A percentile compares a stretch with the other conserved stretches of the same genome.
Evolutionary conservation across 2,888 invertebrate species (phyloP).

Genomic region (Geotrupes spiniger): DNA sequence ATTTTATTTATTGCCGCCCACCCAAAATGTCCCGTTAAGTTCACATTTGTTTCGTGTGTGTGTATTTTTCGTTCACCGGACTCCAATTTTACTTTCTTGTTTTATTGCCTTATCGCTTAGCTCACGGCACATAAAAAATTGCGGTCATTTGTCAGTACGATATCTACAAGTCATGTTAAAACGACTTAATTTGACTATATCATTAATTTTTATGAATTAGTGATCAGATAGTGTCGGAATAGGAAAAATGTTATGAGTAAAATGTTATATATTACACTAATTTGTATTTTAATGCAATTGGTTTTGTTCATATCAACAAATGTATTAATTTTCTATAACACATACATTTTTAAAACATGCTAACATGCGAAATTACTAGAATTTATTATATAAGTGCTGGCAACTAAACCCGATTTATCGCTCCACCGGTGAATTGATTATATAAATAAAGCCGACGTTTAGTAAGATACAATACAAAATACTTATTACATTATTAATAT

Average conservation of each 20-base stretch:
- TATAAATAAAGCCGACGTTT: too few species aligned
- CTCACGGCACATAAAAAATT: slow-evolving; percentile 8
- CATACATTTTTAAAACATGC: too few species aligned
- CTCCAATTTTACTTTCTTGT: neutral
- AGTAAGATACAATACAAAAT: too few species aligned
- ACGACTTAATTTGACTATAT: slow-evolving; percentile 8
- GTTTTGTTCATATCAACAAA: too few species aligned
- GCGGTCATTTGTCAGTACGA: slow-evolving; percentile 5
- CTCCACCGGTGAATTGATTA: too few species aligned
- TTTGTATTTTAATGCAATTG: too few species aligned
- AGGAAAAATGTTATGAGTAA: neutral
- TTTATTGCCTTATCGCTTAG: slow-evolving; percentile 8
- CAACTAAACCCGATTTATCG: too few species aligned
- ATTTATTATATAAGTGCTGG: too few species aligned
- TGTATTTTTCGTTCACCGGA: slow-evolving; percentile 5
- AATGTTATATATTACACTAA: too few species aligned
- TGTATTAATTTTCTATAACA: too few species aligned
- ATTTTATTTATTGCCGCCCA: slow-evolving; percentile 31
- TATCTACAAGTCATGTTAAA: slow-evolving; percentile 10
- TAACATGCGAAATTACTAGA: too few species aligned
- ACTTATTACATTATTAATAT: too few species aligned
- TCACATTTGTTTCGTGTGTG: slow-evolving; percentile 9
- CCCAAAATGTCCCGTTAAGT: slow-evolving; percentile 23
- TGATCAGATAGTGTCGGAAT: slow-evolving; percentile 1
- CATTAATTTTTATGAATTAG: slow-evolving; percentile 8